A percentile compares a stretch with the other conserved stretches of the same genome.
These are phyloP conservation scores for Ammospiza maritima DNA, from an alignment of 2,797 vertebrate species.

Conservation along the genomic window DNA sequence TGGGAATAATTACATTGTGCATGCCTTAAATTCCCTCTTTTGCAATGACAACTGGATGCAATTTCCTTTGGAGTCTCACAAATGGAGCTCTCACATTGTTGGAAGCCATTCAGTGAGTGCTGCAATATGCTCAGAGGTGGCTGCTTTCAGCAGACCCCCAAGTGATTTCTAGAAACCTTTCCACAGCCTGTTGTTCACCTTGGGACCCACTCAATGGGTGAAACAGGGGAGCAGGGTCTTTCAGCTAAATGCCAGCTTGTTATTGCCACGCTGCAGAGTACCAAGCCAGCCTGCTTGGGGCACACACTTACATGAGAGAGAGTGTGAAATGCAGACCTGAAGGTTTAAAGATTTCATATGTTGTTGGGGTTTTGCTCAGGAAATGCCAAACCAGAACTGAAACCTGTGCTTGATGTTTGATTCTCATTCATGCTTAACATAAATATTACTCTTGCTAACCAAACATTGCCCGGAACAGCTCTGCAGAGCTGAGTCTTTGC, in stretches of 20 bases:
- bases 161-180: background rate
- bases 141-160: background rate
- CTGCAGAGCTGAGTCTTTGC: background rate
- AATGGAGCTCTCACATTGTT: constrained; percentile 15
- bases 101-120: constrained; percentile 29
- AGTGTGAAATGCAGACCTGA: background rate
- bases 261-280: background rate
- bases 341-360: background rate
- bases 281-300: background rate
- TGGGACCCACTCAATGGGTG: background rate
- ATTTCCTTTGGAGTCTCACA: constrained; percentile 38
- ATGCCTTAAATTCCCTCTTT: constrained; percentile 51
- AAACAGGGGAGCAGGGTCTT: background rate
- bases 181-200: background rate
- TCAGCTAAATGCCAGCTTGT: background rate
- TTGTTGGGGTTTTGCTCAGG: background rate
- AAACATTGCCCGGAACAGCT: background rate
- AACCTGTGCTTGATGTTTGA: background rate
- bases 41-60: constrained; percentile 58
- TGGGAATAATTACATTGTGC: constrained; percentile 42
- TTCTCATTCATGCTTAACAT: constrained; percentile 2
- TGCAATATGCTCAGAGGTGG: constrained; percentile 18
- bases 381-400: background rate
- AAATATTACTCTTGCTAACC: background rate
- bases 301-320: background rate